phyloP scores from a whole-genome alignment of 2,888 invertebrate species.

The Drepanosiphum platanoidis region DNA sequence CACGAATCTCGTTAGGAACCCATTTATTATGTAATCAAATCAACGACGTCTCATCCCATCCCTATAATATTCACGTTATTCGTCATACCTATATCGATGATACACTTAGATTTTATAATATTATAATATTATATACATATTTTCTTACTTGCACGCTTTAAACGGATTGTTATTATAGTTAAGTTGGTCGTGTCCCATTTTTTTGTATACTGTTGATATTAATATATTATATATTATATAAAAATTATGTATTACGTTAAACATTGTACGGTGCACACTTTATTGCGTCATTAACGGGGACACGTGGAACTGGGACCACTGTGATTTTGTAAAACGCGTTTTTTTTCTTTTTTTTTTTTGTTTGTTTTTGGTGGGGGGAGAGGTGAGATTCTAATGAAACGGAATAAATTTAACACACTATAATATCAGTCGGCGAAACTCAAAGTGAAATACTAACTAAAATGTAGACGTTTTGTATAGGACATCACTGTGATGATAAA shows the following conservation, averaged over 20 bases:
- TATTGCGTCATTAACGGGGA: background rate
- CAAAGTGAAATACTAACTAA: slow-evolving; percentile 1
- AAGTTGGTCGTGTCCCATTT: background rate
- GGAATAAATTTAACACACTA: too few relatives aligned
- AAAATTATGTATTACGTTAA: background rate
- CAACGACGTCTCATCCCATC: background rate
- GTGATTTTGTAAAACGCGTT: background rate
- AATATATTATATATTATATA: too few relatives aligned
- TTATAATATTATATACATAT: slow-evolving; percentile 16
- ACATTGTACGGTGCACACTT: background rate
- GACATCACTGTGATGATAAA: slow-evolving; percentile 6
- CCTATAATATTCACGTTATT: background rate
- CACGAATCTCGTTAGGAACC: too few relatives aligned
- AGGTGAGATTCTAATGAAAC: too few relatives aligned
- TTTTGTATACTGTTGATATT: background rate
- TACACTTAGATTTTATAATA: background rate
- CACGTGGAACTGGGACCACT: background rate
- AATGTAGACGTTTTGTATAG: slow-evolving; percentile 20
- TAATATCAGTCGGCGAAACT: background rate
- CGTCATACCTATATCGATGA: too few relatives aligned
- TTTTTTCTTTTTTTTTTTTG: background rate
- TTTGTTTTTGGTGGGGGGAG: too few relatives aligned
- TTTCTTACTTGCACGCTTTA: slow-evolving; percentile 30
- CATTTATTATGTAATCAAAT: background rate
- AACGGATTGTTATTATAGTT: slow-evolving; percentile 10